phyloP scores from a whole-genome alignment of 2,113 vertebrate species.

The Nothoprocta perdicaria region DNA sequence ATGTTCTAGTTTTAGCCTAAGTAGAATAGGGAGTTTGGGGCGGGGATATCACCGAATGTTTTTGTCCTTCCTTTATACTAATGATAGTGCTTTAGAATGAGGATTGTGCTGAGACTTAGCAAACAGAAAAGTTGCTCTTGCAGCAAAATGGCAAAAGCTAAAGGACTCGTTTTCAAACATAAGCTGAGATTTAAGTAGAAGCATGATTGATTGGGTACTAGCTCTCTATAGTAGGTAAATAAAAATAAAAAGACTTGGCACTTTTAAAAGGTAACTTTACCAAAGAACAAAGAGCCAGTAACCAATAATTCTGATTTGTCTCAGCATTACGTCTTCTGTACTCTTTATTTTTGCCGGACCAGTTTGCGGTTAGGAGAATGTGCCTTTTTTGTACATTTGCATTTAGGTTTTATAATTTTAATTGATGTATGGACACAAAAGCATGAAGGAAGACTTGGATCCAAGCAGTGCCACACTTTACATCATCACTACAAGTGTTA shows the following conservation, averaged over 20 bases:
- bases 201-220: slow-evolving; percentile 84
- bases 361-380: slow-evolving; percentile 93
- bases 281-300: slow-evolving; percentile 95
- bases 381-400: slow-evolving; percentile 98
- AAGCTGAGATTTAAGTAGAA: slow-evolving; percentile 80
- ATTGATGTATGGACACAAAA: slow-evolving; percentile 87
- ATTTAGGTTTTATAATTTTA: slow-evolving; percentile 90
- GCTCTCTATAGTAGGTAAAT: slow-evolving; percentile 87
- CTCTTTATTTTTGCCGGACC: slow-evolving; percentile 89
- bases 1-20: slow-evolving; percentile 87
- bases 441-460: slow-evolving; percentile 92
- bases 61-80: slow-evolving; percentile 85
- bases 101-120: slow-evolving; percentile 86
- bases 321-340: slow-evolving; percentile 84
- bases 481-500: slow-evolving; percentile 88
- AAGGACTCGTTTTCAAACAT: slow-evolving; percentile 81
- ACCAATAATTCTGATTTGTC: slow-evolving; percentile 86
- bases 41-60: slow-evolving; percentile 82
- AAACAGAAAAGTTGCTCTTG: slow-evolving; percentile 82
- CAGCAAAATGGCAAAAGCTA: slow-evolving; percentile 82
- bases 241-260: slow-evolving; percentile 89
- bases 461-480: slow-evolving; percentile 92
- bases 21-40: slow-evolving; percentile 78
- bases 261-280: slow-evolving; percentile 95
- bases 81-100: slow-evolving; percentile 86